These are phyloP conservation scores for Hartigia nigra DNA, from an alignment of 2,888 invertebrate genomes.

Conservation along the genomic window DNA sequence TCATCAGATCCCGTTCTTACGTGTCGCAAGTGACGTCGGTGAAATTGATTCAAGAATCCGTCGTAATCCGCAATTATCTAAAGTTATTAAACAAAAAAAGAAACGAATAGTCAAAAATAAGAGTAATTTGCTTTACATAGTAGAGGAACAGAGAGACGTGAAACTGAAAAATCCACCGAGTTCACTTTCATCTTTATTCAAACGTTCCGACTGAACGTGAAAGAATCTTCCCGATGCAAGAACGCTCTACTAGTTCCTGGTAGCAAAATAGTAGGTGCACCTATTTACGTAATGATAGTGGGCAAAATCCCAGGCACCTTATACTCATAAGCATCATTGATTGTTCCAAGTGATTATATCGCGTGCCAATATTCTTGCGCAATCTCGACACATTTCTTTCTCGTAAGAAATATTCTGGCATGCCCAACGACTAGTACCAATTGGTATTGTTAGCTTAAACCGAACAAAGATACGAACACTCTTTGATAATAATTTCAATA, in stretches of 20 bases:
- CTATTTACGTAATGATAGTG: neutral
- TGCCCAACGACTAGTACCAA: neutral
- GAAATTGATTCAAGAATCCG: constrained; percentile 44
- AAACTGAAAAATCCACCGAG: neutral
- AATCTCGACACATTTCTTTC: neutral
- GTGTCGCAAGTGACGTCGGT: constrained; percentile 43
- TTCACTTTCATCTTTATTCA: neutral
- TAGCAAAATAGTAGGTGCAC: neutral
- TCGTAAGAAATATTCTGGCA: neutral
- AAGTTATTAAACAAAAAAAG: neutral
- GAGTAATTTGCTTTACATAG: neutral
- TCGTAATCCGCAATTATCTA: constrained; percentile 53
- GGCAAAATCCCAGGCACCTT: neutral
- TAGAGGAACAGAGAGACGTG: neutral
- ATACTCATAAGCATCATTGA: neutral
- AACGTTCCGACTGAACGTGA: neutral
- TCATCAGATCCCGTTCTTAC: constrained; percentile 8
- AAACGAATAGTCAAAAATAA: neutral
- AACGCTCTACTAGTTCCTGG: neutral
- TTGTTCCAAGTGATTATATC: neutral
- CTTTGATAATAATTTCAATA: neutral
- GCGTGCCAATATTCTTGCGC: neutral
- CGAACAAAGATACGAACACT: neutral
- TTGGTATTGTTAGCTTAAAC: neutral
- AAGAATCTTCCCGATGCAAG: neutral